Conservation (phyloP, 2,113 vertebrate species). For the Rutilus rutilus region DNA sequence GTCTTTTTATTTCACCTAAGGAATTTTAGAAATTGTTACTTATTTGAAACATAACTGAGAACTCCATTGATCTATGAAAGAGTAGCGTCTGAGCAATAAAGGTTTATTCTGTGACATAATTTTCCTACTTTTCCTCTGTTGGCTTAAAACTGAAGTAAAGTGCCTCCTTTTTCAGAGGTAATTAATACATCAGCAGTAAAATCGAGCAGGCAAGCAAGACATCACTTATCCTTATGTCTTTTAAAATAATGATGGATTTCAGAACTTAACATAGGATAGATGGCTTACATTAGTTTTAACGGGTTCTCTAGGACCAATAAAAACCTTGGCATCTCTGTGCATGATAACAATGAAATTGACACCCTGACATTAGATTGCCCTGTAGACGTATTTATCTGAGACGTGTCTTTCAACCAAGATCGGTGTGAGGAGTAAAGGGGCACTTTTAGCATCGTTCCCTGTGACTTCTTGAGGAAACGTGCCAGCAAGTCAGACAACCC, state of each 20-base stretch:
- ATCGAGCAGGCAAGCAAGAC: slow-evolving; percentile 10
- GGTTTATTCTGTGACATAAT: slow-evolving; percentile 13
- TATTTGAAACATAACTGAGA: background rate
- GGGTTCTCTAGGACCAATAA: slow-evolving; percentile 18
- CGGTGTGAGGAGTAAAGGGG: background rate
- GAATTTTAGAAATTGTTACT: slow-evolving; percentile 10
- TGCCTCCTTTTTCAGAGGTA: background rate
- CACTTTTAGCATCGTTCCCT: slow-evolving; percentile 19
- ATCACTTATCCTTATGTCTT: slow-evolving; percentile 37
- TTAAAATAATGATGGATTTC: slow-evolving; percentile 34
- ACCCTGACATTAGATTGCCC: slow-evolving; percentile 20
- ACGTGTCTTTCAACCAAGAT: slow-evolving; percentile 16
- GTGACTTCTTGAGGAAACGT: background rate
- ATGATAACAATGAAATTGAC: slow-evolving; percentile 30
- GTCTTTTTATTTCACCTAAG: background rate
- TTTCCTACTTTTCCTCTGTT: background rate
- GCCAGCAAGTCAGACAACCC: background rate
- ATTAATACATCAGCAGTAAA: slow-evolving; percentile 37
- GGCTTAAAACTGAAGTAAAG: background rate
- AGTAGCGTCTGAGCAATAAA: background rate
- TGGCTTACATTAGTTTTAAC: slow-evolving; percentile 29
- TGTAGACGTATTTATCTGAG: slow-evolving; percentile 20
- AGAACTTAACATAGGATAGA: slow-evolving; percentile 15
- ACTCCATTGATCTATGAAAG: slow-evolving; percentile 2
- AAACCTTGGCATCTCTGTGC: slow-evolving; percentile 1